Percentiles rank a stretch among this genome's conserved stretches.
Evolutionary conservation across 1,140 invertebrate species (phyloP).

Genomic region (Matsumurasca onukii): DNA sequence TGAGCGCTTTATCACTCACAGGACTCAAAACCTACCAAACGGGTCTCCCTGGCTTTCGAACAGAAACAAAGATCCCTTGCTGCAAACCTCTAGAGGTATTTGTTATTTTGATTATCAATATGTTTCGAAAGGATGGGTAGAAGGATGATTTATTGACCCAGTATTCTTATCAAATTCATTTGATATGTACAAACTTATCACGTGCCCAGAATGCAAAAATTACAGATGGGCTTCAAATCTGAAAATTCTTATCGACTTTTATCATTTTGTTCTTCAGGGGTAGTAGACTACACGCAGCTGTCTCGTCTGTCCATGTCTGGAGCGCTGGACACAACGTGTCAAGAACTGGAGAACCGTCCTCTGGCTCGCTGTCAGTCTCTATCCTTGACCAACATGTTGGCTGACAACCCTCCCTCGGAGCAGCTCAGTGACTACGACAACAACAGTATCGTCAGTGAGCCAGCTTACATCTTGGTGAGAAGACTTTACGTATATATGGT

Average conservation of each 20-base stretch:
- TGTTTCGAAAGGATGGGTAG: too few species aligned
- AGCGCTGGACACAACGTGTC: neutral
- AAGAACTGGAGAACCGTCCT: slow-evolving; percentile 35
- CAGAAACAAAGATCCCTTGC: slow-evolving; percentile 13
- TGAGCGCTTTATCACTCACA: slow-evolving; percentile 53
- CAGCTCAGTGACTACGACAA: slow-evolving; percentile 38
- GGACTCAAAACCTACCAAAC: neutral
- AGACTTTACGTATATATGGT: too few species aligned
- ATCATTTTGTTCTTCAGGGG: slow-evolving; percentile 30
- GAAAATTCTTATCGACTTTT: too few species aligned
- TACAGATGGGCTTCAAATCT: too few species aligned
- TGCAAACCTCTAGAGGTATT: slow-evolving; percentile 7
- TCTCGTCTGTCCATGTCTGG: slow-evolving; percentile 1
- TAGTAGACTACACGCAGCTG: slow-evolving; percentile 17
- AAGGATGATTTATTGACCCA: too few species aligned
- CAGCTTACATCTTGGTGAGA: slow-evolving; percentile 52
- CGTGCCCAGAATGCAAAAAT: too few species aligned
- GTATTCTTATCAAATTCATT: too few species aligned
- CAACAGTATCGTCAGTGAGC: slow-evolving; percentile 82
- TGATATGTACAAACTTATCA: too few species aligned
- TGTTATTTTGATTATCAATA: too few species aligned
- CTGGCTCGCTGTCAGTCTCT: slow-evolving; percentile 63
- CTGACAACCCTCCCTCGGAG: slow-evolving; percentile 41
- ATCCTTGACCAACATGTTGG: slow-evolving; percentile 67
- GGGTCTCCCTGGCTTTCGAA: neutral